Conservation (phyloP, 2,888 invertebrate genomes). For the Capitulum mitella region DNA sequence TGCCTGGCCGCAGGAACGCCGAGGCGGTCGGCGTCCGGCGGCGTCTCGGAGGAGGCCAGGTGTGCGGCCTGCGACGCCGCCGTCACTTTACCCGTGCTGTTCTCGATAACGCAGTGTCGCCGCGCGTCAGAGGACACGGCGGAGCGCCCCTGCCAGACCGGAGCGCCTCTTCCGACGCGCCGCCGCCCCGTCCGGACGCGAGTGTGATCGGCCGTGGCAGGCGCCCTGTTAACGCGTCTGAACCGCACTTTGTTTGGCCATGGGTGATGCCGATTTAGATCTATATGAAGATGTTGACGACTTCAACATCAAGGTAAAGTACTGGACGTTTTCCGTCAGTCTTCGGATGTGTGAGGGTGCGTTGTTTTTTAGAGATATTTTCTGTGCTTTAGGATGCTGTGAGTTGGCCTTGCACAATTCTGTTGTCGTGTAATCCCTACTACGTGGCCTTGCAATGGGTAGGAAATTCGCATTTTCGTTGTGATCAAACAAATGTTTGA, state of each 20-base stretch:
- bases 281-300: conserved; percentile 26
- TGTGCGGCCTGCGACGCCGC: background rate
- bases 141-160: background rate
- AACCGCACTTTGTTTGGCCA: background rate
- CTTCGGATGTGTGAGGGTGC: no score
- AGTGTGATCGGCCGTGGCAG: background rate
- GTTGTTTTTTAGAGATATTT: background rate
- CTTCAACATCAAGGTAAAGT: conserved; percentile 25
- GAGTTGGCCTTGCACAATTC: no score
- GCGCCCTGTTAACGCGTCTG: background rate
- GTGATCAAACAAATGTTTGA: no score
- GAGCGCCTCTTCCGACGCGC: background rate
- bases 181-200: background rate
- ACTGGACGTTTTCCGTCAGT: background rate
- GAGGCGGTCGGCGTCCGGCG: no score
- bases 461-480: no score
- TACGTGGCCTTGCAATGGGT: no score
- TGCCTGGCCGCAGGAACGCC: no score
- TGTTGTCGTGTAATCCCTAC: no score
- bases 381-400: no score
- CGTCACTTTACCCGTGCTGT: conserved; percentile 9
- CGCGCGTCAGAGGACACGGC: background rate
- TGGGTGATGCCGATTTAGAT: conserved; percentile 25
- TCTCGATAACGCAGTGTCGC: conserved; percentile 5
- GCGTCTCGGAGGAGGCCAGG: background rate